Evolutionary conservation across 2,113 vertebrate genomes (phyloP).

Genomic region (Hydrochoerus hydrochaeris): DNA sequence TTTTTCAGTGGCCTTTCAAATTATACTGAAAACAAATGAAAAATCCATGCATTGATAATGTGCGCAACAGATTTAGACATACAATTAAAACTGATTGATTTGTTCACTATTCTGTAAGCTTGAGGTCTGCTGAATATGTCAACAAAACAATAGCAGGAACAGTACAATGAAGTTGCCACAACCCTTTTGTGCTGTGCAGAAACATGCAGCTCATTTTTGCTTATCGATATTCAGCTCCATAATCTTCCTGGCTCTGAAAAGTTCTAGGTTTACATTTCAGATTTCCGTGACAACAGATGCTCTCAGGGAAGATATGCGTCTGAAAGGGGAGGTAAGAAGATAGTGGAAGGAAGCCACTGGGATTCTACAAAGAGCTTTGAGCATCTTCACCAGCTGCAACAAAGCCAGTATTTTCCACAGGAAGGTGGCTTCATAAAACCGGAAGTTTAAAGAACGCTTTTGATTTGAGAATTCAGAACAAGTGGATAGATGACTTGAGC

Average conservation of each 20-base stretch:
- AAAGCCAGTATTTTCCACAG: too few species aligned
- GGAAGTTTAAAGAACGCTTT: neutral
- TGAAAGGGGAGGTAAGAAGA: too few species aligned
- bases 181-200: constrained; percentile 44
- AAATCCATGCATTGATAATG: neutral
- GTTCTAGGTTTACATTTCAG: neutral
- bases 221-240: neutral
- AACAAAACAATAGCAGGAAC: neutral
- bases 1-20: neutral
- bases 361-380: rapidly evolving
- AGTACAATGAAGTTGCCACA: constrained; percentile 63
- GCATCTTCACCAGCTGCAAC: rapidly evolving
- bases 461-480: neutral
- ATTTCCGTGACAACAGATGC: neutral
- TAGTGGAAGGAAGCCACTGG: neutral
- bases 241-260: neutral
- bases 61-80: neutral
- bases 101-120: neutral
- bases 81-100: neutral
- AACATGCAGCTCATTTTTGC: rapidly evolving
- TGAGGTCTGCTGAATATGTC: neutral
- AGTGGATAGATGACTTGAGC: neutral
- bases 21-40: neutral
- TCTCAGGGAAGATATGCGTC: neutral
- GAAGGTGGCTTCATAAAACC: neutral